Evolutionary conservation across 2,797 vertebrate genomes (phyloP), one percentile per base, ranked within the genome.

Genomic region (Sitta carolinensis): DNA sequence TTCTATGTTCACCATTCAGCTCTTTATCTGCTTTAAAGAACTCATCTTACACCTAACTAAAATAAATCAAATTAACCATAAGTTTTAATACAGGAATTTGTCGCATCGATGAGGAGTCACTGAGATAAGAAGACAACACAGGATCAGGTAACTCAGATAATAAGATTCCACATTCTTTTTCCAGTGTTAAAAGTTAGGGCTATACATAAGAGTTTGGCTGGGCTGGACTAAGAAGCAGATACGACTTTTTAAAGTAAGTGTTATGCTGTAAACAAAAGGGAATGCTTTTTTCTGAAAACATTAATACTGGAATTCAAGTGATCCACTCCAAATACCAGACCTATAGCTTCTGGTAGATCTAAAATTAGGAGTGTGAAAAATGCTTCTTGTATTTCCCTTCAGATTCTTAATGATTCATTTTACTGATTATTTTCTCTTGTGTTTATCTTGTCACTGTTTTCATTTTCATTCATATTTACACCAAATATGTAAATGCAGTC

Each of bases 401-500:
- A 70, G 72, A 58, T 75, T 92, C 87, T 76, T 95, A 88, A 54
- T 86, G 70, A 95, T 78, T 94, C 18, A 84, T 93, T 84, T 93
- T 91, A 75, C 69, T 80, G 62, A 47, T 87, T 57, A 63, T 89
- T 91, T 96, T 93, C 78, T 95, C 87, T 55, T 40, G 84, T 82
- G 34, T 96, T 95, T 96, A 89, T 80, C 79, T 95, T 96, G 87
- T 77, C 50, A 40, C 47, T 87, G 77, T 87, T 97, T 96, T 93
- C 42, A 89, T 96, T 95, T 84, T 82, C 77, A 95, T 94, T 96
- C 86, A 94, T 63, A 90, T 88, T 96, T 96, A 87, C 45, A 92
- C 63, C 73, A 91, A 95, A 75, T 96, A 96, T 93, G 95, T 82
- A 96, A 97, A 98, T 97, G 32, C n/a, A 93, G 78, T 96, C 93